Evolutionary conservation across 2,888 invertebrate genomes (phyloP), one percentile per base, ranked within the genome.

Genomic region (Nycteola revayana): DNA sequence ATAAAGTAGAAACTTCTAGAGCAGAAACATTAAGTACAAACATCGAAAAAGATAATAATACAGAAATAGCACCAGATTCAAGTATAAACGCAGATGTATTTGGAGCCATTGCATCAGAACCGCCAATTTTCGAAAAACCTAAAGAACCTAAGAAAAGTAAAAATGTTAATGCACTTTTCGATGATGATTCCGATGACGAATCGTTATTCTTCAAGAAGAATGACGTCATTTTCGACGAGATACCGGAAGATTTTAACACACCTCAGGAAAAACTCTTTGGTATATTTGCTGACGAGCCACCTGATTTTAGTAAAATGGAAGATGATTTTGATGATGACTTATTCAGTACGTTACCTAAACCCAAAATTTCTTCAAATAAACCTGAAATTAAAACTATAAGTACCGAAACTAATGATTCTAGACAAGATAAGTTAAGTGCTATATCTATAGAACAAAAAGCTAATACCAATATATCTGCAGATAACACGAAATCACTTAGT

Each of bases 131-230:
- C 40, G 79, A 86, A 53, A 85, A 82, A 60, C 69, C 76, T 0
- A 76, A 72, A 39, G 86, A 87, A 53, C 67, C 76, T 0, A 87
- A 88, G 42, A 78, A 61, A 25, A 82, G 78, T 50, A 78, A 77
- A 63, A 88, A 88, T 26, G 64, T 88, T 0, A 87, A 88, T 35
- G 87, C 88, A 0, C 56, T 88, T 18, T 88, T 86, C 20, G 87
- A 86, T 36, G 86, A 87, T 36, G 87, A 89, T 54, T 88, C 87
- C 0, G 88, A 88, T 36, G 88, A 88, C 32, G 88, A 88, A 50
- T 60, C 77, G 1, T 45, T 85, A 23, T 88, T 88, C 51, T 86
- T 86, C 35, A 84, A 79, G 43, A 85, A 81, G 47, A 73, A 74
- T 50, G 82, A 83, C 23, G 53, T 58, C 0, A 57, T 73, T 3